Evolutionary conservation across 2,113 vertebrate genomes (phyloP).

Genomic region (Vombatus ursinus): DNA sequence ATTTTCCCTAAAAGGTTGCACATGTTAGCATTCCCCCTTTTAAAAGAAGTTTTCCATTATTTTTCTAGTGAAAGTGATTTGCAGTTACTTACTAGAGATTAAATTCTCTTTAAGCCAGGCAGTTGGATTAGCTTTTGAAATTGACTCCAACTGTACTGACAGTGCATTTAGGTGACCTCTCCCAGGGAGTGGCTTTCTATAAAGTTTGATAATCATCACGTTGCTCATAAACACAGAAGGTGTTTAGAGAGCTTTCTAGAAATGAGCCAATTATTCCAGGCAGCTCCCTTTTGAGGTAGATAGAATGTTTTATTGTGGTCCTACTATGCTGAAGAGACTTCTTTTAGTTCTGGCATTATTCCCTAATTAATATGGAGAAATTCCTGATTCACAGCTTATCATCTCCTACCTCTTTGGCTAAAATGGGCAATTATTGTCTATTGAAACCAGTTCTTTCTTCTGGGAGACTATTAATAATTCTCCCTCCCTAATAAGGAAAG

Average conservation of each 20-base stretch:
- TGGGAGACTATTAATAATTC: neutral
- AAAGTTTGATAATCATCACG: fast-evolving
- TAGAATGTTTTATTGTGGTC: neutral
- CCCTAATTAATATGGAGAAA: fast-evolving
- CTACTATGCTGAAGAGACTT: neutral
- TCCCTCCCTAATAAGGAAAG: neutral
- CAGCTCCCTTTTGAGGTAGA: neutral
- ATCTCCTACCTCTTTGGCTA: neutral
- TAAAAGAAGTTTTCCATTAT: neutral
- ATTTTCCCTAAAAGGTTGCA: neutral
- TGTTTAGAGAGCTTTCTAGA: neutral
- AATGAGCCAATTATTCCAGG: neutral
- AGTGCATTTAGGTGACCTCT: neutral
- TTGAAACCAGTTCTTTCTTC: neutral
- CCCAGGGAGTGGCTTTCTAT: neutral
- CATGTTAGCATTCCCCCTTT: neutral
- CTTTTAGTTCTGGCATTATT: neutral
- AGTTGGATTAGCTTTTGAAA: neutral
- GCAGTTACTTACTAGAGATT: neutral
- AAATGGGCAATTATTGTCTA: neutral
- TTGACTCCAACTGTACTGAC: neutral
- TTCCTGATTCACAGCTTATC: neutral
- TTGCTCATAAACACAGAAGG: neutral
- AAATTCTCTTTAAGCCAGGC: neutral
- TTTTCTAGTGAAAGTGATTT: neutral